Base-by-base conservation (phyloP, 2,113 vertebrate species). In the Phylloscopus trochiloides region DNA sequence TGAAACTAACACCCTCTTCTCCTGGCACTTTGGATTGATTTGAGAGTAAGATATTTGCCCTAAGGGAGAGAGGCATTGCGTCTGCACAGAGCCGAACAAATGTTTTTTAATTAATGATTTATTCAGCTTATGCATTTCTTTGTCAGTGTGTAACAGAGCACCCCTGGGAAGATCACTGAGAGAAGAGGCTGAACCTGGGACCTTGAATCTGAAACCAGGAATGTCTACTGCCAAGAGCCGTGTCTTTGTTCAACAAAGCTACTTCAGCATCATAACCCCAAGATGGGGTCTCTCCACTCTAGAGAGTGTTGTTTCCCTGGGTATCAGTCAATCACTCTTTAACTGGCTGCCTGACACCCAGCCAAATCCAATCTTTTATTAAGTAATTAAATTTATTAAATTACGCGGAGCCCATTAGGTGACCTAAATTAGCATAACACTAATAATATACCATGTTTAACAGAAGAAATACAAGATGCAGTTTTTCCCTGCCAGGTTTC, bases 91-190 rank as follows among this genome's bases (percentile, higher is more conserved):
- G 32, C 32, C 1, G 38, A 93, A 83, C 86, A 92, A 96, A 77
- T 90, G 91, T 83, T 93, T 96, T 96, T 93, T 88, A 94, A 94
- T 95, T 94, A 97, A 94, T 96, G 92, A 90, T 93, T 92, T 95
- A 97, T 93, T 92, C 91, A 84, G 51, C 72, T 88, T 62, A 90
- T 73, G 79, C 57, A 54, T 86, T 94, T 92, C 92, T 95, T 93
- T 95, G 92, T 94, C 2, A 32, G 12, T 0, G 0, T 93, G 95
- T 92, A 94, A 96, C 38, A 80, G 75, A 91, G 88, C 79, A 94
- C 92, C 24, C 95, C 63, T 94, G 86, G 88, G 94, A 97, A 95
- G 82, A 92, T 80, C 59, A 80, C 55, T 73, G 79, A 83, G 67
- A 83, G 34, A 63, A 80, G 59, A 80, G 34, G 11, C 40, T 94